Evolutionary conservation across 2,113 vertebrate species (phyloP), one percentile per base, ranked within the genome.

Genomic region (Eurystomus gularis): DNA sequence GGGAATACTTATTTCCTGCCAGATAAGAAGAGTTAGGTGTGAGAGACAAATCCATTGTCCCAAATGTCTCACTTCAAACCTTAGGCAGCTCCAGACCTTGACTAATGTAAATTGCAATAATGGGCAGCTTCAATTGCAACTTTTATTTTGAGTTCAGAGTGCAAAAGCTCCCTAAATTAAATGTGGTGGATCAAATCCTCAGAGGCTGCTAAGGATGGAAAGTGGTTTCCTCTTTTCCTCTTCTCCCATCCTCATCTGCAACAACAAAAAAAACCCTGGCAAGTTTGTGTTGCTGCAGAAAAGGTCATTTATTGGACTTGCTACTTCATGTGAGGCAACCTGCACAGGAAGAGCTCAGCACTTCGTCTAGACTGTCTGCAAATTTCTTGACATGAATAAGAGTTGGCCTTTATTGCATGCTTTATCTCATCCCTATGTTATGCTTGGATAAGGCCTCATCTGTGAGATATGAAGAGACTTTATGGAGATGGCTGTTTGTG

Each of bases 41-140:
- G 90, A 79, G 65, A 92, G 58, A 68, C 40, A 90, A 92, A 88
- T 69, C 66, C 5, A 11, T 91, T 72, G 55, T 65, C 65, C 58
- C 70, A 91, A 35, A 93, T 76, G 80, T 91, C 91, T 96, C 73
- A 46, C 65, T 84, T 91, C 37, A 92, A 82, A 92, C 24, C 42
- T 60, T n/a, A 82, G 25, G 26, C 69, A 61, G 65, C 46, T 93
- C 66, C 28, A 78, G 82, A 55, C 65, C 44, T 83, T 89, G 84
- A 69, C 19, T 84, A 5, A 52, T 89, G 44, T 48, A 37, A 90
- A 68, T 49, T 79, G 25, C 40, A 65, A 23, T 79, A 89, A 93
- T 64, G 51, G 42, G 14, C 69, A 60, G 64, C 62, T 79, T 80
- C 23, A 94, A 48, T 13, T 64, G 33, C 48, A 83, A 13, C 51